Conservation (phyloP, 2,797 vertebrate genomes). For the Thamnophis elegans region DNA sequence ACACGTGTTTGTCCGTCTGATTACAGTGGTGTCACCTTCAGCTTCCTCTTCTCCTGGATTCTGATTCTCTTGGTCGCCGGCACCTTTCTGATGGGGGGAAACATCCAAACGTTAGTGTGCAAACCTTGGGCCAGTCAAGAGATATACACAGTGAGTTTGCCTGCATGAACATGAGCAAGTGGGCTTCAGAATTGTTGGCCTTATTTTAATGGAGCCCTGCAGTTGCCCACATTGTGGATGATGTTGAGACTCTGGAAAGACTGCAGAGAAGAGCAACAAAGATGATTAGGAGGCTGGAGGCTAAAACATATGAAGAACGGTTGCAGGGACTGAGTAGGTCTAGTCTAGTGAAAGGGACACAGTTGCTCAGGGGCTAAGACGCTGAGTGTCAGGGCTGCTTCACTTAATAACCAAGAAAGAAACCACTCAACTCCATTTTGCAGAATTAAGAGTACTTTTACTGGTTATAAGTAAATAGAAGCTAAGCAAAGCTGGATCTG, state of each 20-base stretch:
- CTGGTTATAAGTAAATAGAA: no score
- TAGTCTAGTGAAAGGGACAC: no score
- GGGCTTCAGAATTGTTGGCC: background rate
- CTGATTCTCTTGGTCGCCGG: slow-evolving; percentile 76
- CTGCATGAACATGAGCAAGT: rapidly evolving
- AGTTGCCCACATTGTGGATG: background rate
- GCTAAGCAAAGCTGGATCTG: no score
- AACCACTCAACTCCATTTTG: no score
- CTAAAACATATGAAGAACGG: no score
- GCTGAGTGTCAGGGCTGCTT: no score
- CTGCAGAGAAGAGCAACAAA: background rate
- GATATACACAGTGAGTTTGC: slow-evolving; percentile 72
- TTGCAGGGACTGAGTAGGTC: no score
- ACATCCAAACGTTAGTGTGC: slow-evolving; percentile 75
- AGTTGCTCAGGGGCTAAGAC: no score
- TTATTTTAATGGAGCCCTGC: background rate
- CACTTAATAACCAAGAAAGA: no score
- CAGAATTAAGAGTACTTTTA: no score
- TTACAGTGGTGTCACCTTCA: slow-evolving; percentile 72
- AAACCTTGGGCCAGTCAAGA: slow-evolving; percentile 73
- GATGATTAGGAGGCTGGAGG: background rate
- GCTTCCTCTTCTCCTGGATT: slow-evolving; percentile 76
- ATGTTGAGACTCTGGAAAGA: background rate
- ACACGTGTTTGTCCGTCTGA: background rate
- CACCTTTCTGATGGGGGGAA: slow-evolving; percentile 79